Conservation (phyloP, 2,113 vertebrate species). For the Thalassarche chlororhynchos region DNA sequence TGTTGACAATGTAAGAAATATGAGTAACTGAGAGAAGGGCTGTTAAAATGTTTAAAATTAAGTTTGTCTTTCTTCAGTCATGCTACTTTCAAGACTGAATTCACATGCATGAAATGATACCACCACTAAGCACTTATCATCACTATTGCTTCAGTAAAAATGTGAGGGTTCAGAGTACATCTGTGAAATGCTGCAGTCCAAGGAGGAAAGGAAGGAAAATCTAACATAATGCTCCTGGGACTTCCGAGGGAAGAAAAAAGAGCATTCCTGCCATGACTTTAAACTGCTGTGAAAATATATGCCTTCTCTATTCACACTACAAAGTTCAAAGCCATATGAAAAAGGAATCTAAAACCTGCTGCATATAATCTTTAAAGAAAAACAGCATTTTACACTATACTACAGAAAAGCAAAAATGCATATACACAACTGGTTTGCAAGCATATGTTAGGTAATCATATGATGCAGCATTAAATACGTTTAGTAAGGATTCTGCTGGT, state of each 20-base stretch:
- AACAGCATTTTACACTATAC: not conserved
- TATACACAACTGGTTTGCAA: not conserved
- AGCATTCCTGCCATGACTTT: not conserved
- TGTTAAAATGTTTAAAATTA: not conserved
- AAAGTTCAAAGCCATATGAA: not conserved
- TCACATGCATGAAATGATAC: not conserved
- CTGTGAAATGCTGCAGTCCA: not conserved
- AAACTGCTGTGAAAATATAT: not conserved
- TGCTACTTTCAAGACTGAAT: not conserved
- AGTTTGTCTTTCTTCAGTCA: not conserved
- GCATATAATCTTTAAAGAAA: not conserved
- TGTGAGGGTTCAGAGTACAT: not conserved
- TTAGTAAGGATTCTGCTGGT: not conserved
- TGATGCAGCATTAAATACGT: not conserved
- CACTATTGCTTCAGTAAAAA: not conserved
- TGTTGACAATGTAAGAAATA: not conserved
- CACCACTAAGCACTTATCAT: not conserved
- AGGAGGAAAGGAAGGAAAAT: not conserved
- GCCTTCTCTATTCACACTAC: not conserved
- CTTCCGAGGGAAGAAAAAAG: not conserved
- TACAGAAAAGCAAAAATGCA: not conserved
- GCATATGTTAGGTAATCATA: not conserved
- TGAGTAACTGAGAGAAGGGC: not conserved
- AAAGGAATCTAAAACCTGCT: not conserved
- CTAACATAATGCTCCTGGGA: not conserved